Evolutionary conservation across 2,888 invertebrate species (phyloP).

Genomic region (Calephelis perditalis): DNA sequence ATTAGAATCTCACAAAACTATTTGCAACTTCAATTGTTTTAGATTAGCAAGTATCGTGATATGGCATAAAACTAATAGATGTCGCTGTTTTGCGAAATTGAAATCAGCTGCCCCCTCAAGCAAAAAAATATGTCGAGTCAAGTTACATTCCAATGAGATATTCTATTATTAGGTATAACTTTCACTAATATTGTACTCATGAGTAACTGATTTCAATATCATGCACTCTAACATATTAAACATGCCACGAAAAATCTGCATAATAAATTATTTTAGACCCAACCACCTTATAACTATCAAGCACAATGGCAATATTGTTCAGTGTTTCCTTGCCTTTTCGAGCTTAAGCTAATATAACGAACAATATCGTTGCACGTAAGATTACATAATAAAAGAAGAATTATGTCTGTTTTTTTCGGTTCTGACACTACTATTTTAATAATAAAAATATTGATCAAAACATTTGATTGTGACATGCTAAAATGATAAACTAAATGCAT

Average conservation of each 20-base stretch:
- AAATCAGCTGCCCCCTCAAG: constrained; percentile 47
- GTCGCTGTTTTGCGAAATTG: constrained; percentile 59
- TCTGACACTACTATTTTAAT: no score
- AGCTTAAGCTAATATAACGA: no score
- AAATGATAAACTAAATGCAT: no score
- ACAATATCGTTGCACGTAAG: no score
- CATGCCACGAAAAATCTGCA: constrained; percentile 33
- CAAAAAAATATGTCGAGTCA: constrained; percentile 24
- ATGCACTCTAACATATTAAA: constrained; percentile 29
- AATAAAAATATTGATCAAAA: no score
- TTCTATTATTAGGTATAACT: constrained; percentile 42
- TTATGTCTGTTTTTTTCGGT: no score
- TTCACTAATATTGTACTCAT: constrained; percentile 9
- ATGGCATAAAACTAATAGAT: constrained; percentile 46
- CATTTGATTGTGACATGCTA: no score
- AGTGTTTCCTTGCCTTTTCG: no score
- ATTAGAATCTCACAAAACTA: constrained; percentile 27
- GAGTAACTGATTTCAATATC: constrained; percentile 59
- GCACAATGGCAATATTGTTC: no score
- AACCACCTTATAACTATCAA: no score
- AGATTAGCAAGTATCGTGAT: constrained; percentile 15
- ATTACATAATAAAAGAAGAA: no score
- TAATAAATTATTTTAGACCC: no score
- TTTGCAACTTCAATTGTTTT: constrained; percentile 23
- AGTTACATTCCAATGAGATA: constrained; percentile 59